Percentiles rank a stretch among this genome's conserved stretches.
Conservation (phyloP, 2,888 invertebrate species). For the Drosophila birchii region DNA sequence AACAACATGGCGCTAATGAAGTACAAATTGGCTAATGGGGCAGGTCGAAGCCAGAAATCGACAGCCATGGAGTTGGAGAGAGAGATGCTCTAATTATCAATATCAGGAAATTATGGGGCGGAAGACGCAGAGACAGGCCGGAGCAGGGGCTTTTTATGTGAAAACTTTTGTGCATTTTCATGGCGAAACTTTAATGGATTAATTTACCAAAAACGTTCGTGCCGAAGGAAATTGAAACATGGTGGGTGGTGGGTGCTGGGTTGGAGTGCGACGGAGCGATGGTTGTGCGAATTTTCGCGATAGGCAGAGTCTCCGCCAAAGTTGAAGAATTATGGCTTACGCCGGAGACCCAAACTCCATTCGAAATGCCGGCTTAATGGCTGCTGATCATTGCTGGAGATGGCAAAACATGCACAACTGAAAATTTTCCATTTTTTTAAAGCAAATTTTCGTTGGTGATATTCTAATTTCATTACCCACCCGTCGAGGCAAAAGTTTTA, state of each 20-base stretch:
- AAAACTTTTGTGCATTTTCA: constrained; percentile 73
- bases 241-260: constrained; percentile 24
- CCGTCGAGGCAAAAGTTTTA: constrained; percentile 57
- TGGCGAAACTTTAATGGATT: constrained; percentile 79
- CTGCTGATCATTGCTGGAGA: constrained; percentile 58
- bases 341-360: constrained; percentile 19
- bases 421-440: constrained; percentile 19
- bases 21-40: constrained; percentile 74
- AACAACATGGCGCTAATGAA: constrained; percentile 68
- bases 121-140: constrained; percentile 10
- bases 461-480: constrained; percentile 57
- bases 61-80: constrained; percentile 17
- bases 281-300: constrained; percentile 13
- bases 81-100: constrained; percentile 67
- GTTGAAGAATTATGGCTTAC: constrained; percentile 67
- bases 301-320: constrained; percentile 18
- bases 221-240: constrained; percentile 74
- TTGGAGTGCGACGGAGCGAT: neutral
- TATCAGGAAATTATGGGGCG: constrained; percentile 47
- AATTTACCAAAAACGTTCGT: constrained; percentile 73
- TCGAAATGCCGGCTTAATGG: constrained; percentile 32
- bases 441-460: constrained; percentile 22
- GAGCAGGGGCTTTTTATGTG: constrained; percentile 64
- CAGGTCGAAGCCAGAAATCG: constrained; percentile 40
- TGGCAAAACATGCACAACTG: constrained; percentile 31